Conservation (phyloP, 2,888 invertebrate genomes). For the Exocentrus adspersus region DNA sequence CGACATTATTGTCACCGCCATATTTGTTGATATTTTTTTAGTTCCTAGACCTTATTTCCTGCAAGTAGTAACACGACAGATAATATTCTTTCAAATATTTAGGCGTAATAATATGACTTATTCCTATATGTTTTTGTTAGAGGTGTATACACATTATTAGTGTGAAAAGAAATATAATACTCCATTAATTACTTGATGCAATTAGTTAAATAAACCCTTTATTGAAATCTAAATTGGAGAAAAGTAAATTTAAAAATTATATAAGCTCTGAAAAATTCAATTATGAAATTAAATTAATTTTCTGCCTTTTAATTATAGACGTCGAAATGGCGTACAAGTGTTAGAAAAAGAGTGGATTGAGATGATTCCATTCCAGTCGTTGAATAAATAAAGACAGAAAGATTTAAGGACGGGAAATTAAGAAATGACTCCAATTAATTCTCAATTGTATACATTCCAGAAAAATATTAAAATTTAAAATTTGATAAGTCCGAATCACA, state of each 20-base stretch:
- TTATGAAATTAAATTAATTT: slow-evolving; percentile 65
- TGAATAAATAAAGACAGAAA: slow-evolving; percentile 41
- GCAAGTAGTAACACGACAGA: too few relatives aligned
- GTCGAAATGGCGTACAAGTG: slow-evolving; percentile 60
- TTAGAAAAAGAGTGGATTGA: slow-evolving; percentile 53
- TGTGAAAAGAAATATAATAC: background rate
- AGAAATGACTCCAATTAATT: slow-evolving; percentile 65
- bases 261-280: slow-evolving; percentile 59
- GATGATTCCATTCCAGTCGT: slow-evolving; percentile 26
- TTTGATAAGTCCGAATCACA: slow-evolving; percentile 45
- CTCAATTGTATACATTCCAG: slow-evolving; percentile 62
- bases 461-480: slow-evolving; percentile 63
- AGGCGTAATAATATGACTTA: too few relatives aligned
- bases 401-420: slow-evolving; percentile 47
- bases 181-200: slow-evolving; percentile 13
- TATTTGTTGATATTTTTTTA: too few relatives aligned
- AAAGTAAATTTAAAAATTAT: slow-evolving; percentile 45
- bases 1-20: too few relatives aligned
- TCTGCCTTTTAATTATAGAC: slow-evolving; percentile 62
- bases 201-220: slow-evolving; percentile 38
- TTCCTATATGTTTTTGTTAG: too few relatives aligned
- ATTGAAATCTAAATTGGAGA: slow-evolving; percentile 41
- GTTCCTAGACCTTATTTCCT: too few relatives aligned
- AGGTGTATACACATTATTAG: too few relatives aligned
- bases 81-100: too few relatives aligned